Evolutionary conservation across 2,888 invertebrate species (phyloP), one percentile per base, ranked within the genome.

Genomic region (Pardosa pseudoannulata): DNA sequence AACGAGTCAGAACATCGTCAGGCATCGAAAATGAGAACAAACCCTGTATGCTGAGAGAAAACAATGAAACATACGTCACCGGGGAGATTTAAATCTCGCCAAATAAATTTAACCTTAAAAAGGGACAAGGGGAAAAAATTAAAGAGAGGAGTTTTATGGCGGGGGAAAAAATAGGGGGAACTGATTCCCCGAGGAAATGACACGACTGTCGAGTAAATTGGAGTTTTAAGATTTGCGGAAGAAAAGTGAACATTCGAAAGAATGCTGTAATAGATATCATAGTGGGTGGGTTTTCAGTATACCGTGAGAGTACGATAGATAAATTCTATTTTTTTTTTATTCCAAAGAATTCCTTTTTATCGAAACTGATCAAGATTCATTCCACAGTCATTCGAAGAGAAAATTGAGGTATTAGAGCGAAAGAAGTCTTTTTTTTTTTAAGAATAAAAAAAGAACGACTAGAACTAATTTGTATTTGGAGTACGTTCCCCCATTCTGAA

Each of bases 21-120:
- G 9, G n/a, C 36, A 5, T 5, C 5, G 36, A 36, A 36, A 36
- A 46, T 16, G 11, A 16, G 46, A 46, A 46, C 16, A 2, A 46
- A 46, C 46, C n/a, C 11, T 46, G 2, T 46, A 11, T 16, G n/a
- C 16, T 16, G 16, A 46, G 16, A 46, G 13, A 46, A 46, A 13
- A 46, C 46, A 46, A 36, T 46, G 46, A 46, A 46, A 13, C 46
- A 16, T 16, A 46, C 46, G 46, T 46, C 46, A 46, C 46, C 5
- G 46, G 16, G 16, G 46, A 46, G 46, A 46, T 46, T 46, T 46
- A 46, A 46, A 46, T 46, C 46, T 16, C 46, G 9, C 9, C 46
- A 46, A 46, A 46, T 46, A 46, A 46, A 46, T 46, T 46, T 46
- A 46, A 46, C 46, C 46, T 46, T 46, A 46, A 46, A 16, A 6